Conservation (phyloP, 2,113 vertebrate species). For the Chrysemys picta region DNA sequence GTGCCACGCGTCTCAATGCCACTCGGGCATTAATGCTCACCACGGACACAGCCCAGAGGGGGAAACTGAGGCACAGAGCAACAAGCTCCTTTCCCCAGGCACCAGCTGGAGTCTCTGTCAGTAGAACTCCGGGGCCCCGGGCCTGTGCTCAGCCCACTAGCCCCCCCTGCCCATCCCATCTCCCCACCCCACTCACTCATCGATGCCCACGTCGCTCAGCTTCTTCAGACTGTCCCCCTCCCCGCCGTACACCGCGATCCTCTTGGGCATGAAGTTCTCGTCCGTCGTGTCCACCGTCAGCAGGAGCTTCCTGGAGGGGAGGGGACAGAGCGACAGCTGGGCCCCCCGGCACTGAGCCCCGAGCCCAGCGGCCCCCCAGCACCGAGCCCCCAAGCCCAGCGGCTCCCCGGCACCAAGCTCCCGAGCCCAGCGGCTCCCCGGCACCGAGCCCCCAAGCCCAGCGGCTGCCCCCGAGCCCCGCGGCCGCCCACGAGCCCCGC, state of each 20-base stretch:
- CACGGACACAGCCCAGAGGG: not conserved
- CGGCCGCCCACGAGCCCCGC: too few species aligned
- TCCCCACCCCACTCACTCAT: conserved; percentile 85
- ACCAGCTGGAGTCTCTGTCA: not conserved
- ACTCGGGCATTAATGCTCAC: not conserved
- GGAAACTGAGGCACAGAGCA: not conserved
- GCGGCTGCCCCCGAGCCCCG: not conserved
- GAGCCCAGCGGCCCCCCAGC: too few species aligned
- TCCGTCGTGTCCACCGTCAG: conserved; percentile 94
- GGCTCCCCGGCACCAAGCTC: too few species aligned
- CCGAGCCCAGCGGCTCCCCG: too few species aligned
- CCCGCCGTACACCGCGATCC: conserved; percentile 90
- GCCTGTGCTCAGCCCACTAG: not conserved
- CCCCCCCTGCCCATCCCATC: not conserved
- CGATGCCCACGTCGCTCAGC: conserved; percentile 90
- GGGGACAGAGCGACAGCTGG: not conserved
- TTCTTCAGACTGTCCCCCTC: conserved; percentile 95
- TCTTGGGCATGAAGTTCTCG: conserved; percentile 98
- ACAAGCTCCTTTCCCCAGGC: not conserved
- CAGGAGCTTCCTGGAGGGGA: conserved; percentile 87
- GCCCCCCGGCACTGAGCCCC: not conserved
- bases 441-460: too few species aligned
- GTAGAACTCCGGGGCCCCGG: not conserved
- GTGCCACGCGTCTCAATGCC: not conserved
- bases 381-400: too few species aligned